Evolutionary conservation across 2,888 invertebrate genomes (phyloP).

Genomic region (Cylindroiulus punctatus): DNA sequence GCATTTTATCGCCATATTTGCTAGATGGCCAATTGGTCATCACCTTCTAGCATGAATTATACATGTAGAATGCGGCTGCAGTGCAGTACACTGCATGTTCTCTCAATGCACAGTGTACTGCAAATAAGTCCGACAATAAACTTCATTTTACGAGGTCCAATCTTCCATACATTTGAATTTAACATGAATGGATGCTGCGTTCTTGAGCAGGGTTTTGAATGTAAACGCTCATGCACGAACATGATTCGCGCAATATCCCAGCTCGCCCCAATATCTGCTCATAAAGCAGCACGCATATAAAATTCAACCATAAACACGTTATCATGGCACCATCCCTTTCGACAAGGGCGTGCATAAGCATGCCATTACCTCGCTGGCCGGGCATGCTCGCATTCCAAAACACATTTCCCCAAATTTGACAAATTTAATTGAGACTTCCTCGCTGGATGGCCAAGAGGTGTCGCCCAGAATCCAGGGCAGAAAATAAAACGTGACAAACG

Average conservation of each 20-base stretch:
- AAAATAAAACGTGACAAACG: conserved; percentile 35
- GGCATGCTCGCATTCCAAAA: neutral
- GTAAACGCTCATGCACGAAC: neutral
- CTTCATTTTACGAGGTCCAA: neutral
- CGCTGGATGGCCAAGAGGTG: conserved; percentile 15
- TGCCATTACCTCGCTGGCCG: neutral
- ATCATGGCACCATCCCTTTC: neutral
- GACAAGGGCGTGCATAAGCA: neutral
- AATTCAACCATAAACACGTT: conserved; percentile 10
- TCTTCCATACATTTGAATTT: neutral
- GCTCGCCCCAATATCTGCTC: neutral
- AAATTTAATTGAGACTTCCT: conserved; percentile 14
- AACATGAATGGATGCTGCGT: neutral
- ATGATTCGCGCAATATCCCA: neutral
- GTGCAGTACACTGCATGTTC: no score
- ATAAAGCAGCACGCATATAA: neutral
- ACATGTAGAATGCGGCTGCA: no score
- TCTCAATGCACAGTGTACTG: no score
- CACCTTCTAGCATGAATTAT: no score
- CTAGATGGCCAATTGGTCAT: no score
- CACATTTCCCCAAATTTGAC: conserved; percentile 8
- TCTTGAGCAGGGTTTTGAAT: neutral
- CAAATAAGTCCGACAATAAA: no score
- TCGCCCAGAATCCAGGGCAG: neutral
- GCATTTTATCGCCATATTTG: no score